Evolutionary conservation across 2,113 vertebrate genomes (phyloP), one percentile per base, ranked within the genome.

Genomic region (Thymallus thymallus): DNA sequence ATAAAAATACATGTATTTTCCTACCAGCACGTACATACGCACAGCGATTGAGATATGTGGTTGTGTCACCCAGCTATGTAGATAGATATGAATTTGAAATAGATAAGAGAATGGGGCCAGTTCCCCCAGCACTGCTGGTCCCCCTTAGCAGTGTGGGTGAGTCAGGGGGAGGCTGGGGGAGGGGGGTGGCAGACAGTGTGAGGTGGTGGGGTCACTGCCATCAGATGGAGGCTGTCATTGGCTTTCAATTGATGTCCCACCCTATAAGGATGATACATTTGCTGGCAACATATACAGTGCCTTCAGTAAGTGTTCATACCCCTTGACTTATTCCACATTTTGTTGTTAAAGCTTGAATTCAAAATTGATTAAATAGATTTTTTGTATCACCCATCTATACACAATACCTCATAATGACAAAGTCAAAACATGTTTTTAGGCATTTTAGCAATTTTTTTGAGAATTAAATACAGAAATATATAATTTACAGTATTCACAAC

Each of bases 161-260:
- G 18, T 55, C 13, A 14, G 20, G 51, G 51, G 51, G 51, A 20
- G 20, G 51, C 51, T 55, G 51, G 18, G 5, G 63, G 76, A 20
- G 46, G 46, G 16, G 16, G 13, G 20, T 1, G 51, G 20, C 51
- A 20, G 51, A 55, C 18, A 20, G 35, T 41, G 51, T 55, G 20
- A 20, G 16, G 51, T 55, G 51, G 18, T 41, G 35, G 9, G 35
- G 35, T 41, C 35, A 9, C 35, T 12, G 35, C 35, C 35, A 41
- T 41, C 35, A 41, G 35, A 41, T 41, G 51, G 51, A 14, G 13
- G 41, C 82, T 76, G 76, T 84, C 82, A 61, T 55, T 7, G 63
- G 65, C 69, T 76, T 78, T 69, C 71, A 73, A 82, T 77, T 73
- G 60, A 83, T 84, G 72, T 73, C 9, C 68, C 14, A 63, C 63